phyloP scores from a whole-genome alignment of 2,113 vertebrate species.

The Tetrax tetrax region DNA sequence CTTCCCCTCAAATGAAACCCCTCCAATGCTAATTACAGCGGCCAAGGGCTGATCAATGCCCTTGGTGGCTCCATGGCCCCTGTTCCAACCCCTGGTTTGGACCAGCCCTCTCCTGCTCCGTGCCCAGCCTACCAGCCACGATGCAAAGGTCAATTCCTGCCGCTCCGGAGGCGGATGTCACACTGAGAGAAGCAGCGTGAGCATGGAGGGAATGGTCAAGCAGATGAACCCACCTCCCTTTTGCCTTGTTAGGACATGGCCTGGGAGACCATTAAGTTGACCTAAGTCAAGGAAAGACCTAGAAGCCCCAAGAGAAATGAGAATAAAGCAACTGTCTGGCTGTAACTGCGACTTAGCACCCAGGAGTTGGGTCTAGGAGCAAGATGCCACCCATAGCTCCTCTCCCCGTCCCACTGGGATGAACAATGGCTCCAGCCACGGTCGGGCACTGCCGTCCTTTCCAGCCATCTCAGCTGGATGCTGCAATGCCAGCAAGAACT shows the following conservation, averaged over 20 bases:
- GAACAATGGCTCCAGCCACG: accelerated
- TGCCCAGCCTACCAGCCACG: background rate
- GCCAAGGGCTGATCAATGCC: background rate
- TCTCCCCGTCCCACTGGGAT: background rate
- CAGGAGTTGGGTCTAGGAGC: background rate
- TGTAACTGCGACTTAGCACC: background rate
- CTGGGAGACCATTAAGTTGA: background rate
- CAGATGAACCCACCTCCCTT: background rate
- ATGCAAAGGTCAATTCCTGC: accelerated
- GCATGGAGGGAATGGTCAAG: background rate
- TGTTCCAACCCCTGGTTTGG: background rate
- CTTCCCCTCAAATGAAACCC: background rate
- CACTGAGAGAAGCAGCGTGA: accelerated
- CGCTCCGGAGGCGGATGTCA: accelerated
- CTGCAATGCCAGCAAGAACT: background rate
- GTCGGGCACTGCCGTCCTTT: background rate
- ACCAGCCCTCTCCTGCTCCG: background rate
- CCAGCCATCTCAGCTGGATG: background rate
- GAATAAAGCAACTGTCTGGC: background rate
- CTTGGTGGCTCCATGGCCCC: accelerated
- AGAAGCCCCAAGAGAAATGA: background rate
- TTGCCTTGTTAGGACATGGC: background rate
- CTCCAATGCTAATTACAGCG: background rate
- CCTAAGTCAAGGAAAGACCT: background rate
- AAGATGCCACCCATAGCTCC: background rate